These are phyloP conservation scores for Notechis scutatus DNA, from an alignment of 2,113 vertebrate genomes.

Conservation along the genomic window DNA sequence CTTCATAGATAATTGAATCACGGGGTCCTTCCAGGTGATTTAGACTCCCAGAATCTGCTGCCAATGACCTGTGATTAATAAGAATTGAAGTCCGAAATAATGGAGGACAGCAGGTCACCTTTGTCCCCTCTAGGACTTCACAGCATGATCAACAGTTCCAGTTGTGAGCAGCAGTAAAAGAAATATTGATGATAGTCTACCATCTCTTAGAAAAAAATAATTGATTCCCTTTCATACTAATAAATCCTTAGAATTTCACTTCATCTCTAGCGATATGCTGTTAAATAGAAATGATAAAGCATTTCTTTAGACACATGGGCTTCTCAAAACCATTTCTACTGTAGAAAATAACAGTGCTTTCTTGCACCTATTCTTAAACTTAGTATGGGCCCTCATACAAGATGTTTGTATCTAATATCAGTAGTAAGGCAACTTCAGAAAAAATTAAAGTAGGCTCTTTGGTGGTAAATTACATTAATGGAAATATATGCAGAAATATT, in stretches of 20 bases:
- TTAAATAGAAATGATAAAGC: neutral
- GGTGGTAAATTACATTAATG: neutral
- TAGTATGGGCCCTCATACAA: neutral
- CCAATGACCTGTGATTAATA: neutral
- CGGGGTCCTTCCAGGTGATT: neutral
- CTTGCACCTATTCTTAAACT: neutral
- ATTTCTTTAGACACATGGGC: neutral
- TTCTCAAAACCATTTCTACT: neutral
- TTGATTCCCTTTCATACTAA: neutral
- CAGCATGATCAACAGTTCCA: neutral
- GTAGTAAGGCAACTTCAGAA: neutral
- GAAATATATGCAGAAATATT: neutral
- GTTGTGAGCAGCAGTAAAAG: neutral
- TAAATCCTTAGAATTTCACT: neutral
- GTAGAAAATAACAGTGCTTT: neutral
- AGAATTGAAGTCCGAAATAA: neutral
- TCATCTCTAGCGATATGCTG: neutral
- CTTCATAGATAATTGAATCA: neutral
- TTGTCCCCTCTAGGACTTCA: neutral
- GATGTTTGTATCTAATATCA: neutral
- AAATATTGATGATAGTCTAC: neutral
- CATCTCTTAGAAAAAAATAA: neutral
- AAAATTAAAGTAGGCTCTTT: neutral
- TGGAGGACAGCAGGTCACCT: neutral
- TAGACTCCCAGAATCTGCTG: neutral